A percentile compares a stretch with the other conserved stretches of the same genome.
These are phyloP conservation scores for Schizaphis graminum DNA, from an alignment of 2,888 invertebrate species.

Conservation along the genomic window DNA sequence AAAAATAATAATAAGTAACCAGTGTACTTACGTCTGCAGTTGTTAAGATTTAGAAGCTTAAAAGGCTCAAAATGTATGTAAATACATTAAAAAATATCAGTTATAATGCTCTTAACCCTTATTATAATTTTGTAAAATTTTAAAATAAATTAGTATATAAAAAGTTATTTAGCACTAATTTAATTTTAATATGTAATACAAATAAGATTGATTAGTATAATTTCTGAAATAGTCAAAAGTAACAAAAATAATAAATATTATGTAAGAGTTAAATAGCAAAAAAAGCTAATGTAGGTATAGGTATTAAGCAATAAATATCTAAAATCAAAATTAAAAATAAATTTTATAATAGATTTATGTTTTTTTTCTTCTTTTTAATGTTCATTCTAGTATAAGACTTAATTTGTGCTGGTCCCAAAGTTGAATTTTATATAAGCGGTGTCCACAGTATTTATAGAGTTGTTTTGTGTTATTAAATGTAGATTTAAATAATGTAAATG, in stretches of 20 bases:
- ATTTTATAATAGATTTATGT: background rate
- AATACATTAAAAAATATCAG: too few species aligned
- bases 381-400: background rate
- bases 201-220: too few species aligned
- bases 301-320: background rate
- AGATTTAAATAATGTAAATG: background rate
- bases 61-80: too few species aligned
- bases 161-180: background rate
- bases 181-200: background rate
- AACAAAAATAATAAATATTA: background rate
- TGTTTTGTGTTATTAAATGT: background rate
- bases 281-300: background rate
- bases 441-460: background rate
- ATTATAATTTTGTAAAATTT: background rate
- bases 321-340: background rate
- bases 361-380: background rate
- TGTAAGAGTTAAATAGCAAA: background rate
- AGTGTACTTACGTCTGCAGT: background rate
- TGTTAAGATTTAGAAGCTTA: too few species aligned
- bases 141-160: background rate
- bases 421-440: background rate
- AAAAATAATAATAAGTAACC: background rate
- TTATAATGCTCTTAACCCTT: too few species aligned
- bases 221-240: background rate
- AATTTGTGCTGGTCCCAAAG: background rate